These are phyloP conservation scores for Drosophila pseudoananassae DNA, from an alignment of 1,140 invertebrate species.

Conservation along the genomic window DNA sequence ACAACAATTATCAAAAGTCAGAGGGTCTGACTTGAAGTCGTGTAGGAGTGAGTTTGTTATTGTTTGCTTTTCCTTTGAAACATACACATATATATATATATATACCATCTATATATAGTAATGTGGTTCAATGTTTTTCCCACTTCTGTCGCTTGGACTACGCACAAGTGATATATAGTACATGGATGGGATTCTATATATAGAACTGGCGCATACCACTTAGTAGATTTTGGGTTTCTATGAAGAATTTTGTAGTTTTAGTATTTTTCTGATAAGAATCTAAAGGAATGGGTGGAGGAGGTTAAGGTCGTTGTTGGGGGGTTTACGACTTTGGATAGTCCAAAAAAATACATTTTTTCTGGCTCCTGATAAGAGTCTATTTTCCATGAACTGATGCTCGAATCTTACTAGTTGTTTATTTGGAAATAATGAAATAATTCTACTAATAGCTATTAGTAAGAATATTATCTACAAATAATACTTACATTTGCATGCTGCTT, in stretches of 20 bases:
- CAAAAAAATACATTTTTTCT: no score
- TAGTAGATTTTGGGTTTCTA: conserved; percentile 15
- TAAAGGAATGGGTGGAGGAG: no score
- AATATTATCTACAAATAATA: neutral
- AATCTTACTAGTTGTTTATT: no score
- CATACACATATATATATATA: conserved; percentile 16
- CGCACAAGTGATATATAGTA: conserved; percentile 13
- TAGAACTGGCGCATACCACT: conserved; percentile 9
- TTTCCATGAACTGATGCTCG: no score
- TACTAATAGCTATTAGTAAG: neutral
- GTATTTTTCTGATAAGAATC: no score
- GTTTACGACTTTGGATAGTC: neutral
- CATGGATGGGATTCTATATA: conserved; percentile 7
- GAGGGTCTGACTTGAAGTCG: conserved; percentile 26
- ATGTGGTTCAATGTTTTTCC: conserved; percentile 62
- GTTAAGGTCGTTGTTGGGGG: conserved; percentile 7
- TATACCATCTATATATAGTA: conserved; percentile 39
- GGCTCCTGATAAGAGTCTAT: no score
- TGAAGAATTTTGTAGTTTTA: neutral
- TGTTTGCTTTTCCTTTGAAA: conserved; percentile 28
- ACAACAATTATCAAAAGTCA: conserved; percentile 23
- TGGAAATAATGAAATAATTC: neutral
- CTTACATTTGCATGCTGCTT: conserved; percentile 62
- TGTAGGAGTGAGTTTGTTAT: conserved; percentile 40
- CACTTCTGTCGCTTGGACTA: conserved; percentile 34